A percentile compares a stretch with the other conserved stretches of the same genome.
Conservation (phyloP, 23 tunicate genomes). For the Trididemnum miniatum region DNA sequence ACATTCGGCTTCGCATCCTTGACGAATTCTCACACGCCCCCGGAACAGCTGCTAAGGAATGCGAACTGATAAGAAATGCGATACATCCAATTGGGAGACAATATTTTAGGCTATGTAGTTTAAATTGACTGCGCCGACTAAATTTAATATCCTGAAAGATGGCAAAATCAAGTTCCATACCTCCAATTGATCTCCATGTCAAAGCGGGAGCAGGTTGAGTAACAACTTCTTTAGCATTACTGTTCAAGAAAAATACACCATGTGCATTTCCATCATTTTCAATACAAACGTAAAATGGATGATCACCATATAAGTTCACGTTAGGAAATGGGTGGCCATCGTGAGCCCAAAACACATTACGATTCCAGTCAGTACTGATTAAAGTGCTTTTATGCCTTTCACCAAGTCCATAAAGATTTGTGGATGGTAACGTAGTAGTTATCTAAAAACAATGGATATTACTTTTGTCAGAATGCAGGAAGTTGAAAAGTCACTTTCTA, state of each 20-base stretch:
- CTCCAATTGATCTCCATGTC: constrained; percentile 97
- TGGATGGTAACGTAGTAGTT: constrained; percentile 55
- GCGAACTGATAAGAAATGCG: too few relatives aligned
- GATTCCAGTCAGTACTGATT: constrained; percentile 61
- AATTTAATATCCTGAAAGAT: too few relatives aligned
- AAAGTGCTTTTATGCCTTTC: constrained; percentile 61
- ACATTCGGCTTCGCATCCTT: too few relatives aligned
- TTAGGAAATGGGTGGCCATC: constrained; percentile 55
- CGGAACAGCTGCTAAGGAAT: too few relatives aligned
- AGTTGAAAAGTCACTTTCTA: too few relatives aligned
- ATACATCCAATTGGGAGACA: too few relatives aligned
- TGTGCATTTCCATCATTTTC: constrained; percentile 80
- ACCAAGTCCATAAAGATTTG: constrained; percentile 83
- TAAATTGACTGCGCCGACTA: too few relatives aligned
- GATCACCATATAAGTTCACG: constrained; percentile 81
- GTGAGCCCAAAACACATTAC: constrained; percentile 80
- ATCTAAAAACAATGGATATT: constrained; percentile 53
- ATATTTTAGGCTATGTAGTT: too few relatives aligned
- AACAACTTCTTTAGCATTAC: constrained; percentile 82
- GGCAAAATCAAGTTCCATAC: too few relatives aligned
- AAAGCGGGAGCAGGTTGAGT: constrained; percentile 85
- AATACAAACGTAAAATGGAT: constrained; percentile 64
- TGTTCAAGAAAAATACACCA: constrained; percentile 89
- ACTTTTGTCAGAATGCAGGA: too few relatives aligned
- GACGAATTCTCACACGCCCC: too few relatives aligned